Evolutionary conservation across 2,888 invertebrate genomes (phyloP).

Genomic region (Hemistola chrysoprasaria): DNA sequence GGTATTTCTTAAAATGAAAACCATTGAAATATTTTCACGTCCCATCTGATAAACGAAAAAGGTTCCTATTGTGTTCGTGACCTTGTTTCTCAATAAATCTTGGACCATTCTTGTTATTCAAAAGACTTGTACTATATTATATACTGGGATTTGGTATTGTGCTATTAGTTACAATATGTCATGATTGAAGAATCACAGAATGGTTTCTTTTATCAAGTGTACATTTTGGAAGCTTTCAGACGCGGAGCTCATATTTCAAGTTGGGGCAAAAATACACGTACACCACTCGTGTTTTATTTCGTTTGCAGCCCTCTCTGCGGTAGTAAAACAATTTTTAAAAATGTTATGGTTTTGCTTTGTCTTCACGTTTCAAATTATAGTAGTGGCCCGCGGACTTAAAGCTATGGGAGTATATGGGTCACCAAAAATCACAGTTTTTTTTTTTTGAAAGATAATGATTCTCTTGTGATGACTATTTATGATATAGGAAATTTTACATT

Average conservation of each 20-base stretch:
- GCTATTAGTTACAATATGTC: slow-evolving; percentile 28
- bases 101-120: slow-evolving; percentile 31
- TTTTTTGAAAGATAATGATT: too few species aligned
- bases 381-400: too few species aligned
- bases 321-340: slow-evolving; percentile 23
- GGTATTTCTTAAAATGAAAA: slow-evolving; percentile 25
- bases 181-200: slow-evolving; percentile 35
- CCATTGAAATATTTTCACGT: slow-evolving; percentile 28
- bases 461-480: too few species aligned
- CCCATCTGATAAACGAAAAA: slow-evolving; percentile 32
- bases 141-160: slow-evolving; percentile 21
- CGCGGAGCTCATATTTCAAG: slow-evolving; percentile 45
- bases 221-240: slow-evolving; percentile 42
- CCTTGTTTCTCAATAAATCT: slow-evolving; percentile 35
- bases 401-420: too few species aligned
- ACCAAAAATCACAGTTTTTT: too few species aligned
- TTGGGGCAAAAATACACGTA: slow-evolving; percentile 40
- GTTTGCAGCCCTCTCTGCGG: slow-evolving; percentile 30
- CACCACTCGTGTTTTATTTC: slow-evolving; percentile 38
- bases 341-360: slow-evolving; percentile 13
- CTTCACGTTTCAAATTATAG: slow-evolving; percentile 5
- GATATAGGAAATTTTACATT: too few species aligned
- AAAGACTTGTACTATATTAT: slow-evolving; percentile 25
- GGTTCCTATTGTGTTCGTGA: slow-evolving; percentile 30
- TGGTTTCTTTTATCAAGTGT: slow-evolving; percentile 36